Base-by-base conservation (phyloP, 2,113 vertebrate genomes). In the Cebus imitator region DNA sequence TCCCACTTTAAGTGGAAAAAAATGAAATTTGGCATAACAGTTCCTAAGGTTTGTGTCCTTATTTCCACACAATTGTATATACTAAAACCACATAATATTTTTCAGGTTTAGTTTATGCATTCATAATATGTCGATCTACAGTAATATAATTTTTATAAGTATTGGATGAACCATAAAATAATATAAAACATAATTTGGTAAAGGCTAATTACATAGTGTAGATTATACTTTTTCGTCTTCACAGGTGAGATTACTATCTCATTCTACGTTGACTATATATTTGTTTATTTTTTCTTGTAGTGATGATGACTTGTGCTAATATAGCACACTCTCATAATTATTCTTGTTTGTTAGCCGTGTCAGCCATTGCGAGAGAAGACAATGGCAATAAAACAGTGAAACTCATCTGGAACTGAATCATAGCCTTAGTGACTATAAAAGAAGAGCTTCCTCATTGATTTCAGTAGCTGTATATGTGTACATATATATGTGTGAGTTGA, bases 151-250 rank as follows among this genome's bases (percentile, higher is more conserved):
- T 58, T 76, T 81, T 87, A 4, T 91, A 66, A 87, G 9, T 6
- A 1, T 58, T 87, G 8, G 25, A 20, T 80, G 64, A 95, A 93
- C 25, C 57, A 91, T n/a, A 91, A 87, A 75, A 58, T 20, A 92
- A 66, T 43, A 78, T n/a, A 40, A 58, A 73, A 48, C 10, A 81
- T 45, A 10, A 52, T 83, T 80, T 75, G 40, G 40, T 61, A 75
- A 97, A 91, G 37, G n/a, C 16, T 95, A 87, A 79, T 76, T 94
- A 8, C 3, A 52, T 79, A 81, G 45, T 84, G 5, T 48, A 45
- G 48, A 43, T 37, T 90, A 61, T 1, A 50, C 6, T 52, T 20
- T 89, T 94, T 91, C 40, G 89, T 89, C 18, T 89, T 79, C 37
- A 76, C 3, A 40, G 68, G 76, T 50, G 11, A 93, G 48, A 66